Evolutionary conservation across 2,113 vertebrate genomes (phyloP).

Genomic region (Entomyzon cyanotis): DNA sequence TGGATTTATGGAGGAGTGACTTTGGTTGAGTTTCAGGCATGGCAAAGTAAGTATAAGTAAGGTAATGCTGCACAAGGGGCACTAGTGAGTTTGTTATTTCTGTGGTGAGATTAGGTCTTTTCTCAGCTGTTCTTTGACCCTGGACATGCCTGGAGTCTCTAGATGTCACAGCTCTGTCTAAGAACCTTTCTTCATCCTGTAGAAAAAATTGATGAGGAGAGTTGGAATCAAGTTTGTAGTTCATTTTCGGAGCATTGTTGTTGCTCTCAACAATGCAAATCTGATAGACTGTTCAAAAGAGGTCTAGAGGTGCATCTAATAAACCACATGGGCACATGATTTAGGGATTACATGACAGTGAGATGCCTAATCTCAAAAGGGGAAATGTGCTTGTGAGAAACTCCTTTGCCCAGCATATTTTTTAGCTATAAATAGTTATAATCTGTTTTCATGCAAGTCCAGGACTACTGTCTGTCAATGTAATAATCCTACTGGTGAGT

Average conservation of each 20-base stretch:
- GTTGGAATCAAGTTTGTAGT: background rate
- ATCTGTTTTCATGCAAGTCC: background rate
- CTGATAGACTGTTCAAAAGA: background rate
- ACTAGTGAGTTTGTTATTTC: background rate
- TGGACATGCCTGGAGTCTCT: background rate
- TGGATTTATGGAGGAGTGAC: background rate
- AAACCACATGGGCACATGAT: background rate
- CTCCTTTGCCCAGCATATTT: background rate
- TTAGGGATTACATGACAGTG: background rate
- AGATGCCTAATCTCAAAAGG: background rate
- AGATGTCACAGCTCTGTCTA: background rate
- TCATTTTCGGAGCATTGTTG: background rate
- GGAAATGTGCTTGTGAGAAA: background rate
- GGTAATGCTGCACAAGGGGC: background rate
- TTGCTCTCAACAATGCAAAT: background rate
- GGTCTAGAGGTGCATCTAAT: background rate
- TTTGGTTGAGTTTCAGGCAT: background rate
- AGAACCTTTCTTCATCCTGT: background rate
- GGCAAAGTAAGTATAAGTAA: background rate
- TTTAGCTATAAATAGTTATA: background rate
- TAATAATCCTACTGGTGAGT: background rate
- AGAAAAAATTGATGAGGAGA: background rate
- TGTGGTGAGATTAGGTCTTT: background rate
- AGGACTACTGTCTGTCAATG: background rate
- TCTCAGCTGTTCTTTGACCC: background rate